These are phyloP conservation scores for Sus cebifrons DNA, from an alignment of 2,797 vertebrate genomes.

Conservation along the genomic window DNA sequence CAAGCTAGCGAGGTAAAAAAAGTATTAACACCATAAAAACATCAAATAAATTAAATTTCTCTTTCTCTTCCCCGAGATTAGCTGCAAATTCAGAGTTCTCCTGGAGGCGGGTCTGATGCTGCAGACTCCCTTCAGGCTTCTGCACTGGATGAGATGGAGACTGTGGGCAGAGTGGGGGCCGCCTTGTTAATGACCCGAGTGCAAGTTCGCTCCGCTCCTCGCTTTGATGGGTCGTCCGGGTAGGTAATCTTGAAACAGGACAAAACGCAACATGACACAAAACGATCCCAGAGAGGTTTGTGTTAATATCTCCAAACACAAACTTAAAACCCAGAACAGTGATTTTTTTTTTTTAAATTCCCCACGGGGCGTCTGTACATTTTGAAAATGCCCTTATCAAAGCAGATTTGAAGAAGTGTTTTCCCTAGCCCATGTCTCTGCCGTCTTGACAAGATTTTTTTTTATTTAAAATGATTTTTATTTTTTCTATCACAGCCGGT, in stretches of 20 bases:
- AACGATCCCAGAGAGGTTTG: background rate
- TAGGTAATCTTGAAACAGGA: conserved; percentile 93
- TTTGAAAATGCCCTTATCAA: conserved; percentile 16
- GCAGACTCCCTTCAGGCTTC: conserved; percentile 83
- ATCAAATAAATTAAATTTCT: conserved; percentile 92
- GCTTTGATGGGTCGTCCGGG: conserved; percentile 93
- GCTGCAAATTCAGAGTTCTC: conserved; percentile 67
- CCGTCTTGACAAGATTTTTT: background rate
- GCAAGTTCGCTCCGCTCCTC: conserved; percentile 94
- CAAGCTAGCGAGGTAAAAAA: conserved; percentile 87
- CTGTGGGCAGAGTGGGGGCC: conserved; percentile 76
- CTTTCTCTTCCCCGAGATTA: conserved; percentile 79
- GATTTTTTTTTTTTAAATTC: background rate
- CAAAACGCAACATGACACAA: background rate
- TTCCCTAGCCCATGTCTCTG: background rate
- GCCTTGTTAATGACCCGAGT: conserved; percentile 90
- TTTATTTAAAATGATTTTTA: too few relatives aligned
- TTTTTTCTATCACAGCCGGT: too few relatives aligned
- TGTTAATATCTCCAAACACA: background rate
- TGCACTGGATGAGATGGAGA: conserved; percentile 71
- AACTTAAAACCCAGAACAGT: conserved; percentile 3
- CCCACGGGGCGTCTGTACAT: background rate
- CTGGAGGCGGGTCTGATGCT: fast-evolving
- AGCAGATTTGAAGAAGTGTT: background rate
- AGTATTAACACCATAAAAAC: conserved; percentile 84